Conservation (phyloP, 2,797 vertebrate species). For the Hyperoplus lanceolatus region DNA sequence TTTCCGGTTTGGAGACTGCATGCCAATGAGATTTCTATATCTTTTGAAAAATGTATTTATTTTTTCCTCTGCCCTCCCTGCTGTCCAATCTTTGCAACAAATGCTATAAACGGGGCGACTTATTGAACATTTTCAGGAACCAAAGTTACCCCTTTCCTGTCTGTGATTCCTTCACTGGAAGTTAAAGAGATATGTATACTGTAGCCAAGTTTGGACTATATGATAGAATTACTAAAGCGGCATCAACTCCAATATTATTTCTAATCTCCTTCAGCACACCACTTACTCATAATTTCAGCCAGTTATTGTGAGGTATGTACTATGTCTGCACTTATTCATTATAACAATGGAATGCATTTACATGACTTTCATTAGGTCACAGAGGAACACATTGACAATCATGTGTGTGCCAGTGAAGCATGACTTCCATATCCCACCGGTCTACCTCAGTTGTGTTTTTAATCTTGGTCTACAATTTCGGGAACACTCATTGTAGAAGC, state of each 20-base stretch:
- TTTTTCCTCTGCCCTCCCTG: not conserved
- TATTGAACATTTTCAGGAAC: slow-evolving; percentile 19
- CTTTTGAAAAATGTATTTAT: not conserved
- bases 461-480: slow-evolving; percentile 48
- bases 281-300: slow-evolving; percentile 52
- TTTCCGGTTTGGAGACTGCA: slow-evolving; percentile 38
- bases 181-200: slow-evolving; percentile 23
- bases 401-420: slow-evolving; percentile 44
- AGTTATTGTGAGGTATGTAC: slow-evolving; percentile 52
- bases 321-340: slow-evolving; percentile 61
- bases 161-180: slow-evolving; percentile 35
- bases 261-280: slow-evolving; percentile 68
- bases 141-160: slow-evolving; percentile 7
- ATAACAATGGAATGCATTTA: slow-evolving; percentile 63
- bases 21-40: slow-evolving; percentile 50
- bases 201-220: slow-evolving; percentile 31
- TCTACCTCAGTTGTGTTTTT: slow-evolving; percentile 63
- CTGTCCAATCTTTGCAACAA: slow-evolving; percentile 22
- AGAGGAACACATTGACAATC: slow-evolving; percentile 39
- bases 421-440: slow-evolving; percentile 50
- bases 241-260: slow-evolving; percentile 51
- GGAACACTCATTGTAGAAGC: slow-evolving; percentile 21
- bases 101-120: not conserved
- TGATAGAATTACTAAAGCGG: slow-evolving; percentile 62
- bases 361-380: slow-evolving; percentile 55